A percentile compares a stretch with the other conserved stretches of the same genome.
Conservation (phyloP, 2,113 vertebrate genomes). For the Echinops telfairi region DNA sequence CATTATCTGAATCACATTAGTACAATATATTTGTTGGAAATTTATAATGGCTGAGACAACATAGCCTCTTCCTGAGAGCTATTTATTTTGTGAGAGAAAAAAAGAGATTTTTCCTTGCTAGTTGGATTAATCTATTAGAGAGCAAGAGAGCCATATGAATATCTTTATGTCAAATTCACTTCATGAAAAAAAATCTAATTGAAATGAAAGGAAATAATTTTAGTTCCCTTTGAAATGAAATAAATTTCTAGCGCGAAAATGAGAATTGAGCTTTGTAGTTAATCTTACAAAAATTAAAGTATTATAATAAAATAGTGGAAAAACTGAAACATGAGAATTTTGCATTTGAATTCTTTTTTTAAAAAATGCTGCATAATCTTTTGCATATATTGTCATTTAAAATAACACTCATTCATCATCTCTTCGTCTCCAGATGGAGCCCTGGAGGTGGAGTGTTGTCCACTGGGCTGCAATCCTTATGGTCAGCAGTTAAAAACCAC, state of each 20-base stretch:
- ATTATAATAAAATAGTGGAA: not conserved
- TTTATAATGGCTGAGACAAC: not conserved
- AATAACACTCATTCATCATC: not conserved
- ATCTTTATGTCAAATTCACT: not conserved
- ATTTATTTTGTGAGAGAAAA: not conserved
- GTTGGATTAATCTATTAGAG: not conserved
- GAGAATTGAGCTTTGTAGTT: not conserved
- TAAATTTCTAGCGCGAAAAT: not conserved
- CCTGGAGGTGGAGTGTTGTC: too few species aligned
- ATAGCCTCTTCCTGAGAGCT: not conserved
- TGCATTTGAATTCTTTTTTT: not conserved
- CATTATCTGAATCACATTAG: not conserved
- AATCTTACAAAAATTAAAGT: not conserved
- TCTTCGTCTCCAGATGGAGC: not conserved
- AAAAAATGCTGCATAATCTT: not conserved
- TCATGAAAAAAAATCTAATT: not conserved
- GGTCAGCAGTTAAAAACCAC: too few species aligned
- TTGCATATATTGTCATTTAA: not conserved
- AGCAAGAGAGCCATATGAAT: not conserved
- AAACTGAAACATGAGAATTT: not conserved
- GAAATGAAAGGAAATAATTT: not conserved
- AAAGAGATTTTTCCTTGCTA: not conserved
- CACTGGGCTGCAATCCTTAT: too few species aligned
- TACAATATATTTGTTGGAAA: not conserved
- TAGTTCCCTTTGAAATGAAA: not conserved